Percentiles rank a stretch among this genome's conserved stretches.
These are phyloP conservation scores for Oscheius sp. DNA, from an alignment of 2,888 invertebrate species.

Conservation along the genomic window DNA sequence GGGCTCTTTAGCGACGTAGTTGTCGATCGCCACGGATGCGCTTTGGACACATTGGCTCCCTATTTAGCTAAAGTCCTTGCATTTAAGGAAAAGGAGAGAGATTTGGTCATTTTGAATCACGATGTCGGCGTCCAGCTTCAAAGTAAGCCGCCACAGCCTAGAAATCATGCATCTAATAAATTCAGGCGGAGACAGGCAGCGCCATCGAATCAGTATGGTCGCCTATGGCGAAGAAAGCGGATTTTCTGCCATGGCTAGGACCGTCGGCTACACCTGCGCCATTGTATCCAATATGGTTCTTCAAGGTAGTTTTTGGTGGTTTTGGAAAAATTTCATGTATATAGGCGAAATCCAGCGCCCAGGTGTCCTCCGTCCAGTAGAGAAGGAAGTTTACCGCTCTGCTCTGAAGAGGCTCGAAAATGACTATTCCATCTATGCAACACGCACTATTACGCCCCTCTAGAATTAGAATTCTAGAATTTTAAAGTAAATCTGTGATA, in stretches of 20 bases:
- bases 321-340: too few species aligned
- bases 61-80: conserved; percentile 74
- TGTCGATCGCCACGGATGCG: conserved; percentile 81
- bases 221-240: conserved; percentile 80
- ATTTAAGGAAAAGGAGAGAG: conserved; percentile 81
- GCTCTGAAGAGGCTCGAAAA: conserved; percentile 86
- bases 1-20: conserved; percentile 86
- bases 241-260: conserved; percentile 94
- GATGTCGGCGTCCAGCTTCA: conserved; percentile 92
- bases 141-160: conserved; percentile 72
- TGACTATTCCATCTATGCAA: conserved; percentile 67
- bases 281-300: conserved; percentile 97
- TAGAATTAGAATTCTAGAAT: not conserved
- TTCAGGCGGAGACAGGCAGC: conserved; percentile 75
- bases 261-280: conserved; percentile 90
- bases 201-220: conserved; percentile 82
- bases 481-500: too few species aligned
- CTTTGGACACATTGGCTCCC: conserved; percentile 90
- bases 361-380: conserved; percentile 90
- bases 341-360: conserved; percentile 93
- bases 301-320: conserved; percentile 80
- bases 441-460: conserved; percentile 50
- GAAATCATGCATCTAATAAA: not conserved
- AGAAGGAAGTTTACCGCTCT: conserved; percentile 87
- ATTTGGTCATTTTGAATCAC: conserved; percentile 91